These are phyloP conservation scores for Metallyticus violacea DNA, from an alignment of 2,888 invertebrate species.

Conservation along the genomic window DNA sequence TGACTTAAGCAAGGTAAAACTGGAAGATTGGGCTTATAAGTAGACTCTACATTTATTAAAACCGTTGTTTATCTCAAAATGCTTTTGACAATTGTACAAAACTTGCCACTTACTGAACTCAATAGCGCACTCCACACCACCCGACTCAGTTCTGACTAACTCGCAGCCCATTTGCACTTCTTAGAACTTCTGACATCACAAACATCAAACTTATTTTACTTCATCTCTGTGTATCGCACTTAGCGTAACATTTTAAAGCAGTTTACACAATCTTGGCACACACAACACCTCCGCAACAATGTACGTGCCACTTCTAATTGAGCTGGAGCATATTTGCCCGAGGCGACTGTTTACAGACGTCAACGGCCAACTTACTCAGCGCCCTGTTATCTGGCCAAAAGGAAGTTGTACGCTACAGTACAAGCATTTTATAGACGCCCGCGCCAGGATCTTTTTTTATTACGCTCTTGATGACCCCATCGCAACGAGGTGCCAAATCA, in stretches of 20 bases:
- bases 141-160: conserved; percentile 59
- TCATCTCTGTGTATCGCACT: no score
- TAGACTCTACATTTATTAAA: no score
- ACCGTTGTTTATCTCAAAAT: no score
- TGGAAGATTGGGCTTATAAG: no score
- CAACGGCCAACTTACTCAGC: no score
- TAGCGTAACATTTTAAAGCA: not conserved
- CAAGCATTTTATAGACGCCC: not conserved
- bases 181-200: no score
- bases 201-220: not conserved
- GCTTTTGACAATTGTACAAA: no score
- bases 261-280: no score
- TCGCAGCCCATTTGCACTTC: not conserved
- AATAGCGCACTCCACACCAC: conserved; percentile 65
- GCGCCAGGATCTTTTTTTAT: not conserved
- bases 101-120: conserved; percentile 60
- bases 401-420: not conserved
- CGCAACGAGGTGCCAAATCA: not conserved
- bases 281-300: no score
- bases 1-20: no score
- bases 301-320: not conserved
- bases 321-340: not conserved
- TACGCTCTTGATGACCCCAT: not conserved
- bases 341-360: not conserved
- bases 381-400: not conserved